Base-by-base conservation (phyloP, 2,888 invertebrate species). In the Cybosia mesomella region DNA sequence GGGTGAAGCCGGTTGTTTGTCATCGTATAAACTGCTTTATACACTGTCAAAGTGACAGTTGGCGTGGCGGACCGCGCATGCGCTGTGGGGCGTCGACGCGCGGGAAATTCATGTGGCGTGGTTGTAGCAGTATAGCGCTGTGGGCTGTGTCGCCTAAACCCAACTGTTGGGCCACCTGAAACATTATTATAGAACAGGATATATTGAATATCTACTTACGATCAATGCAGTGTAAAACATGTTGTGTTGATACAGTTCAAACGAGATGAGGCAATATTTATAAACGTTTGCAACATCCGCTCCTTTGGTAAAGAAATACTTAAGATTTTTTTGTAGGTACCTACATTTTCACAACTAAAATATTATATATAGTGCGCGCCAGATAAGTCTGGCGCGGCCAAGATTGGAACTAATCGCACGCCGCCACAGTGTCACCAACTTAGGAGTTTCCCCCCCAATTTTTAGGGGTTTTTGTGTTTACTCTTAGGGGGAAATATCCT, bases 71-170 rank as follows among this genome's bases (percentile, higher is more conserved):
- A 74, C 77, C 73, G 83, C 82, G 79, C 78, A 66, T 72, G 81
- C 87, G 73, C 86, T 67, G 82, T 86, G 84, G 85, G 87, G 77
- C n/a, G 80, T 72, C 80, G 69, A 74, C 72, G 73, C 76, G 75
- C 72, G 73, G 75, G 70, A 71, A 72, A 70, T 79, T 72, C 83
- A 77, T 72, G 72, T 55, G 67, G 72, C 69, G 73, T 10, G 34
- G 36, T 32, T 58, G n/a, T n/a, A 43, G 43, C 18, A n/a, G 2
- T 39, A 36, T 34, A 36, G 58, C n/a, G 55, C 57, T 28, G 55
- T 63, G 34, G 22, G 24, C n/a, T 62, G 7, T 53, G 53, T 49
- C 49, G 22, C 9, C n/a, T 62, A 13, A 13, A 32, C 24, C 32
- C 49, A 11, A 49, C 28, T 13, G 49, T 28, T 28, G 28, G 28